Base-by-base conservation (phyloP, 1,140 invertebrate species). In the Portunus trituberculatus region DNA sequence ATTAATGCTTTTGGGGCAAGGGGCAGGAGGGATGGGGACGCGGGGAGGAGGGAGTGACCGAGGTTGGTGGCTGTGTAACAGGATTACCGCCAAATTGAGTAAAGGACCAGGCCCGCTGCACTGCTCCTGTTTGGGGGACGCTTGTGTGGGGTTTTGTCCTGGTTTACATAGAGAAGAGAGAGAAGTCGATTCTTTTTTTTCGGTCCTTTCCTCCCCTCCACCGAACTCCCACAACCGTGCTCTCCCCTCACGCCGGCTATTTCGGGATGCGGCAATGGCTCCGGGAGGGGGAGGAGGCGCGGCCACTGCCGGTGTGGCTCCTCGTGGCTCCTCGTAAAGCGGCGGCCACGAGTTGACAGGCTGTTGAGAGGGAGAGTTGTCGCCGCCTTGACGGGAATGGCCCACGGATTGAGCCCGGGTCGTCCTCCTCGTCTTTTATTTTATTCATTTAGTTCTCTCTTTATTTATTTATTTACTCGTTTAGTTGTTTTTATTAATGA, bases 41-140 rank as follows among this genome's bases (percentile, higher is more conserved):
- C 4, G 86, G 45, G 45, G 45, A 46, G 31, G 39, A 48, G 83
- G 45, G 83, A 87, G 84, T 93, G 92, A 88, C 92, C 92, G 92
- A 93, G 92, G 92, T 93, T 93, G 92, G 83, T 93, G 92, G 92
- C 83, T 93, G 92, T 93, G 92, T 93, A 93, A 93, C 92, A 29
- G 84, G 92, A 93, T 93, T 93, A 88, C n/a, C 25, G 82, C 82
- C 92, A 93, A 93, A 93, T 93, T 93, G 92, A 93, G 92, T 93
- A 93, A 93, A 93, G 92, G 92, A 87, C 76, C 32, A 82, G 82
- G n/a, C 67, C 89, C 89, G 28, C n/a, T 59, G 89, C 46, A 28
- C n/a, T 31, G 89, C 59, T 91, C 46, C 59, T 91, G 89, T 91
- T 91, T 87, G 31, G 48, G 59, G 89, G 59, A 31, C 29, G 46